A percentile compares a stretch with the other conserved stretches of the same genome.
Conservation (phyloP, 2,797 vertebrate genomes). For the Centroberyx gerrardi region DNA sequence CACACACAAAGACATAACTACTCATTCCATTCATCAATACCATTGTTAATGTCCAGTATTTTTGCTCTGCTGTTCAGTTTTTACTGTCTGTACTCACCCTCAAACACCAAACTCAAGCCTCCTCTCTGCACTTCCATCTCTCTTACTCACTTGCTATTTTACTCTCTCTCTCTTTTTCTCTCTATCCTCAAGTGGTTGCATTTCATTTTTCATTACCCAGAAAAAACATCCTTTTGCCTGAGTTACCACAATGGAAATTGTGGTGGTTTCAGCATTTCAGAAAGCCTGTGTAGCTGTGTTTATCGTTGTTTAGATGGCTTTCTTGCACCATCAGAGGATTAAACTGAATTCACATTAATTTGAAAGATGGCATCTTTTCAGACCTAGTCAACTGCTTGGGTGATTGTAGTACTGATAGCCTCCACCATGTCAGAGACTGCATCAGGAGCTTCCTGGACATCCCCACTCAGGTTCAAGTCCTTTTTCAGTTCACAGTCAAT, state of each 20-base stretch:
- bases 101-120: constrained; percentile 52
- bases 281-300: constrained; percentile 71
- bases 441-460: constrained; percentile 70
- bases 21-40: constrained; percentile 75
- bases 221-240: constrained; percentile 76
- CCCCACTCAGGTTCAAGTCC: constrained; percentile 76
- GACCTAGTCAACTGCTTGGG: constrained; percentile 73
- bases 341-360: constrained; percentile 66
- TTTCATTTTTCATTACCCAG: constrained; percentile 81
- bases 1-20: constrained; percentile 78
- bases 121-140: constrained; percentile 40
- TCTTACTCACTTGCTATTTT: constrained; percentile 31
- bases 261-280: constrained; percentile 71
- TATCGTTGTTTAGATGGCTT: constrained; percentile 66
- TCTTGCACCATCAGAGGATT: constrained; percentile 56
- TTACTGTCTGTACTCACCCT: constrained; percentile 42
- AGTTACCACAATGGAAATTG: constrained; percentile 77
- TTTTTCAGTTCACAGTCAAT: constrained; percentile 86
- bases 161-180: constrained; percentile 28
- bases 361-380: constrained; percentile 68
- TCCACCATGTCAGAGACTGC: constrained; percentile 72
- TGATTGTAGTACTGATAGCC: constrained; percentile 73
- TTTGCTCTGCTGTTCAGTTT: constrained; percentile 61
- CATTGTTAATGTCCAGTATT: constrained; percentile 62
- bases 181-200: constrained; percentile 72